Evolutionary conservation across 2,113 vertebrate genomes (phyloP).

Genomic region (Paradoxurus hermaphroditus): DNA sequence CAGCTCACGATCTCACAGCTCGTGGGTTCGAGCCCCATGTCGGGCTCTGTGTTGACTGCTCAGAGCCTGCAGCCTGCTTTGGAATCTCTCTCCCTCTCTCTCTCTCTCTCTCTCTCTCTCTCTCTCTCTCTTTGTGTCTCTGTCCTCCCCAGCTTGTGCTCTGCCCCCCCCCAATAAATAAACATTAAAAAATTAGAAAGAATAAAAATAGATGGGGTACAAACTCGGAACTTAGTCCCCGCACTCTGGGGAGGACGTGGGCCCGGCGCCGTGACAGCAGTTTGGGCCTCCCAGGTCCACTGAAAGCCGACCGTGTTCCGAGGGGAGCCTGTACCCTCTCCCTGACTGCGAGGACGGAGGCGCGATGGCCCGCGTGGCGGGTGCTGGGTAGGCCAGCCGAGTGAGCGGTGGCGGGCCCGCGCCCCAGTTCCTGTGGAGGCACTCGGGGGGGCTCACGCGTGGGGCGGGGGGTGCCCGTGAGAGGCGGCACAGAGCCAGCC

Average conservation of each 20-base stretch:
- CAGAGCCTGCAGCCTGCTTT: too few relatives aligned
- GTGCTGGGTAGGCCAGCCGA: background rate
- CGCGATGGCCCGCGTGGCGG: too few relatives aligned
- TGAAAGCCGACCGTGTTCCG: background rate
- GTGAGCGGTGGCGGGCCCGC: rapidly evolving
- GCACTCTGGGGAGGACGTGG: rapidly evolving
- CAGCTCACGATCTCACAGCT: too few relatives aligned
- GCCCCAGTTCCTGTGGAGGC: conserved; percentile 47
- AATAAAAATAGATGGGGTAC: background rate
- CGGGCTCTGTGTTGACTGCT: too few relatives aligned
- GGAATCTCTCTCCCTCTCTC: too few relatives aligned
- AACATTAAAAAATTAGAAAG: too few relatives aligned
- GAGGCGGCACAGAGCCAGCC: background rate
- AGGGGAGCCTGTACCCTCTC: background rate
- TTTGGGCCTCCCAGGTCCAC: background rate
- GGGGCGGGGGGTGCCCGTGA: rapidly evolving
- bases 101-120: too few relatives aligned
- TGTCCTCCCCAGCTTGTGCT: too few relatives aligned
- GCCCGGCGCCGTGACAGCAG: background rate
- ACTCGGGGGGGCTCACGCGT: conserved; percentile 33
- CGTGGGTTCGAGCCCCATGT: too few relatives aligned
- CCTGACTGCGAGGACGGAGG: background rate
- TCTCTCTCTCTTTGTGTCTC: too few relatives aligned
- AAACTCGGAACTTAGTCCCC: background rate
- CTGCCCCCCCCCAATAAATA: too few relatives aligned